Base-by-base conservation (phyloP, 2,797 vertebrate genomes). In the Adrianichthys oophorus region DNA sequence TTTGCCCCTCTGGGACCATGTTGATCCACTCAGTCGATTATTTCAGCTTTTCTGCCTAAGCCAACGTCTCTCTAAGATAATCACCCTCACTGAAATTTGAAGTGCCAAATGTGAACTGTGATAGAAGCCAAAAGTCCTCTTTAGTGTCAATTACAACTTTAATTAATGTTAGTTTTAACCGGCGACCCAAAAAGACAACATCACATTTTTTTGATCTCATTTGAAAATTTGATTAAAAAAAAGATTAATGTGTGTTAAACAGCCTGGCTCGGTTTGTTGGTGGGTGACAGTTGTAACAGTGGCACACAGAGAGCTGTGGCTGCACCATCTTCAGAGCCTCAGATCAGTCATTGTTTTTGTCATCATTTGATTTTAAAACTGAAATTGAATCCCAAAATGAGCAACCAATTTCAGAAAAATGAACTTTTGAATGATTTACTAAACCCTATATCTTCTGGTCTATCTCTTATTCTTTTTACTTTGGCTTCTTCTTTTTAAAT, bases 21-120 rank as follows among this genome's bases (percentile, higher is more conserved):
- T 32, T 19, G 49, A 78, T 76, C 59, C 72, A 72, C 61, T 72
- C 4, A 45, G 41, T 68, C 23, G 57, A 85, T 78, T 72, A 70
- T 81, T 72, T 72, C 32, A 68, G 52, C 61, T 54, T 58, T 42
- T 10, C 47, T 41, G 56, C 24, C 0, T 8, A 48, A 43, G 41
- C 10, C 2, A 59, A 65, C 53, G 48, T 67, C 51, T 24, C 13
- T 56, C 59, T 63, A 70, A 48, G 57, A 21, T 15, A 48, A 65
- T 21, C 53, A 21, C 55, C 67, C 56, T 51, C 19, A 56, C 65
- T 15, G 60, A 76, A 65, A 72, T 56, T 44, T 53, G 64, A 60
- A 26, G 15, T 16, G 42, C 16, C 64, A 54, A 59, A 56, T 48
- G 58, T 69, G 56, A 21, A 53, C 23, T 24, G 18, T 17, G 56